Base-by-base conservation (phyloP, 2,888 invertebrate species). In the Malacosoma neustria region DNA sequence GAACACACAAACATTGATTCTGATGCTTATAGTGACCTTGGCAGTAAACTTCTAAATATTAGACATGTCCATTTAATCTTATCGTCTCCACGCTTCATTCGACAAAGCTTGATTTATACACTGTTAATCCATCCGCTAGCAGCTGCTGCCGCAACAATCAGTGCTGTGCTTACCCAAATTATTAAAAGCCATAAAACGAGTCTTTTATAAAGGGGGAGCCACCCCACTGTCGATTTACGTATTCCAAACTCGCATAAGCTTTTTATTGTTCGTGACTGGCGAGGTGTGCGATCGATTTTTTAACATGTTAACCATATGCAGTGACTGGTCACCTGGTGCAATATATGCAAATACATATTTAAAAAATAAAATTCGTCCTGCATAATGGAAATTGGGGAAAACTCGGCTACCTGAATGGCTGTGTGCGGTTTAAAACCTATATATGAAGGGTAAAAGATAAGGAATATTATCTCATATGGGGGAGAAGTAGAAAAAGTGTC, bases 141-240 rank as follows among this genome's bases (percentile, higher is more conserved):
- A 85, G 84, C 84, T 82, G 84, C 76, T 56, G 53, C 50, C 55
- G 51, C 53, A 67, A 75, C 82, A 84, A 84, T 85, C 84, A 77
- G 65, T 76, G 80, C 59, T 73, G 75, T n/a, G 80, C 80, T 81
- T 79, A 76, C 71, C 59, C 71, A 77, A 79, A 82, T 82, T 82
- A 77, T 84, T 80, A 82, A 85, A 84, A 80, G 79, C 80, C 74
- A 75, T 85, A 82, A 85, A 82, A 82, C 82, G 80, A 77, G 79
- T 79, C 72, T 63, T 53, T 48, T 56, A 60, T 60, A 63, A 76
- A 80, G 84, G 84, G 84, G 82, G 81, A 76, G 73, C 70, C 64
- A 72, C 81, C 82, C 82, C 57, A 74, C 69, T 69, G 65, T 72
- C 56, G 66, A 69, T 69, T 65, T 71, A 63, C 70, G 69, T 77